Evolutionary conservation across 1,140 invertebrate species (phyloP).

Genomic region (Thereuonema tuberculata): DNA sequence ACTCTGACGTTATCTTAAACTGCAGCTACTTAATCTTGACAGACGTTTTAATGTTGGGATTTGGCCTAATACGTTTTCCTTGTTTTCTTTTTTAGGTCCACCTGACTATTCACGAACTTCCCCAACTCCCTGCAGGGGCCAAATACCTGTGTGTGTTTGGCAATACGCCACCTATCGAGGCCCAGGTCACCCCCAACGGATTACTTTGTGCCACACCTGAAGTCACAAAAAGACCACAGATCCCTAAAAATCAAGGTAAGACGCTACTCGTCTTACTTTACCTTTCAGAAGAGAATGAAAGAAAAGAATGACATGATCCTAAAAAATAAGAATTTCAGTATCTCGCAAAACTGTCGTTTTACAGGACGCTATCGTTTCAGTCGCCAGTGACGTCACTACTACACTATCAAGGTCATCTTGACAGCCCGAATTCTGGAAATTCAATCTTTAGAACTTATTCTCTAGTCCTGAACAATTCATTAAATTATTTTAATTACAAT

Average conservation of each 20-base stretch:
- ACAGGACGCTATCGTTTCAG: too few species aligned
- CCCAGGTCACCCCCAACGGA: constrained; percentile 57
- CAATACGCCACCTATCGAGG: constrained; percentile 68
- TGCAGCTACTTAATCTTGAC: background rate
- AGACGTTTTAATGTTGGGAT: constrained; percentile 7
- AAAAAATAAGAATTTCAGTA: too few species aligned
- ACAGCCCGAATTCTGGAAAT: too few species aligned
- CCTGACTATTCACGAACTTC: constrained; percentile 73
- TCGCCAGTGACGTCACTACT: too few species aligned
- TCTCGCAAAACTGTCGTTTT: too few species aligned
- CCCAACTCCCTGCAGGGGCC: constrained; percentile 70
- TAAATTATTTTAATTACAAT: too few species aligned
- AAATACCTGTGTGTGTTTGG: constrained; percentile 87
- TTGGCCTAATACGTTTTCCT: too few species aligned
- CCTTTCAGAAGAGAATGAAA: background rate
- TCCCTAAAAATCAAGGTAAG: constrained; percentile 47
- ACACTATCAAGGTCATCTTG: too few species aligned
- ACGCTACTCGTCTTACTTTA: background rate
- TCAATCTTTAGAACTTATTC: too few species aligned
- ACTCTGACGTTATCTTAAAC: background rate
- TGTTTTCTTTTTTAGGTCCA: constrained; percentile 43
- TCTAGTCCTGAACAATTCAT: too few species aligned
- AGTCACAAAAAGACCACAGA: constrained; percentile 56
- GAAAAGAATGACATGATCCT: too few species aligned
- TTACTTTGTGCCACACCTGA: constrained; percentile 72